Base-by-base conservation (phyloP, 2,888 invertebrate species). In the Acanthosepion esculentum region DNA sequence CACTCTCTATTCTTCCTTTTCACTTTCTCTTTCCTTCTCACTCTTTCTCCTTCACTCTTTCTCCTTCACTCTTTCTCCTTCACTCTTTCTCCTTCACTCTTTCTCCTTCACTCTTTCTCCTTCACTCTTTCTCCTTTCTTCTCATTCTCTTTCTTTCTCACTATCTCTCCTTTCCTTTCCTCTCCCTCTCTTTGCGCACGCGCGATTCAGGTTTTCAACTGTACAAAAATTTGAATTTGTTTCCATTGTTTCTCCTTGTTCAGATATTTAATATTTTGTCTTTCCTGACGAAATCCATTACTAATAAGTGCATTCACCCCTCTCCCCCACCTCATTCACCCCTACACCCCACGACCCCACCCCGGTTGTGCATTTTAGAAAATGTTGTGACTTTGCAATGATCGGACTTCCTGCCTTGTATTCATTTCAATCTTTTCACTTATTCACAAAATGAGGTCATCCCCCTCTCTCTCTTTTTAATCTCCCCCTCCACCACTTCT, bases 351-450 rank as follows among this genome's bases (percentile, higher is more conserved):
- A 41, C 41, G 41, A 41, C 18, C 41, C 41, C 41, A 41, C 41
- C 12, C 29, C 8, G 8, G 78, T 78, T 78, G n/a, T 78, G 78
- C 78, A n/a, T 78, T 78, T 78, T n/a, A 78, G 78, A 78, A 78
- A 78, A 78, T 78, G 78, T 78, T 78, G n/a, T 78, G 78, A 78
- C 78, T 78, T 78, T 18, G 78, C 78, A 78, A 78, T 78, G 78
- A 78, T 29, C 78, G 78, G 41, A 29, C n/a, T 78, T 78, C 78
- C 78, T 78, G 78, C 78, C 78, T 78, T 7, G 29, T 78, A n/a
- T 78, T 78, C 78, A 78, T 78, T 78, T 78, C 29, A 78, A 78
- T 78, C 78, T 78, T 78, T 55, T n/a, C 8, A 64, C 64, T 64
- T 64, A 64, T 64, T 64, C 26, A n/a, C 8, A n/a, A 55, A 64